A percentile compares a stretch with the other conserved stretches of the same genome.
These are phyloP conservation scores for Acleris emargana DNA, from an alignment of 2,888 invertebrate species.

Conservation along the genomic window DNA sequence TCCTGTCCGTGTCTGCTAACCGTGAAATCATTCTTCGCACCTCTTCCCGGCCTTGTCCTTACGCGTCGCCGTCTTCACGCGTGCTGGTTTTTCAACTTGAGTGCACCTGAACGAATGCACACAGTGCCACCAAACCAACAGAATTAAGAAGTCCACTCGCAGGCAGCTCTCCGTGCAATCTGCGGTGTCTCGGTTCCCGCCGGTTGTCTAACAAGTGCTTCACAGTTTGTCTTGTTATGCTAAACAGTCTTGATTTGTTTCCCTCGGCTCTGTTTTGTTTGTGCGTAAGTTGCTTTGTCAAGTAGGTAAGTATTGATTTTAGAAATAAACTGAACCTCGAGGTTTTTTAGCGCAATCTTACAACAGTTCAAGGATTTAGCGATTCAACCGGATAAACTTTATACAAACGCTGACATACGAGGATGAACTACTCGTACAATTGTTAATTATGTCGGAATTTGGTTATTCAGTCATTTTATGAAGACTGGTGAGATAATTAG, in stretches of 20 bases:
- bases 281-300: conserved; percentile 33
- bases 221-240: conserved; percentile 62
- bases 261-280: conserved; percentile 55
- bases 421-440: no score
- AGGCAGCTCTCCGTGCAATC: conserved; percentile 42
- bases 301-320: not conserved
- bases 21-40: conserved; percentile 74
- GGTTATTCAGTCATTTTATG: no score
- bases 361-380: no score
- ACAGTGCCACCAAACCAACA: conserved; percentile 51
- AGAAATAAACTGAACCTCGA: no score
- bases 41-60: conserved; percentile 64
- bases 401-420: no score
- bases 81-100: conserved; percentile 70
- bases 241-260: conserved; percentile 63
- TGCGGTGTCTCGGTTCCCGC: conserved; percentile 49
- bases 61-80: conserved; percentile 60
- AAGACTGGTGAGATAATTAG: no score
- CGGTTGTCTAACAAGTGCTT: conserved; percentile 59
- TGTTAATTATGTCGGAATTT: no score
- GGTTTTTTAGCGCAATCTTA: no score
- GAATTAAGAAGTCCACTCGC: conserved; percentile 48
- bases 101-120: conserved; percentile 64
- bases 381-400: no score
- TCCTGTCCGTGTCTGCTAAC: conserved; percentile 52